Percentiles rank a stretch among this genome's conserved stretches.
These are phyloP conservation scores for Epinephelus moara DNA, from an alignment of 2,113 vertebrate species.

Conservation along the genomic window DNA sequence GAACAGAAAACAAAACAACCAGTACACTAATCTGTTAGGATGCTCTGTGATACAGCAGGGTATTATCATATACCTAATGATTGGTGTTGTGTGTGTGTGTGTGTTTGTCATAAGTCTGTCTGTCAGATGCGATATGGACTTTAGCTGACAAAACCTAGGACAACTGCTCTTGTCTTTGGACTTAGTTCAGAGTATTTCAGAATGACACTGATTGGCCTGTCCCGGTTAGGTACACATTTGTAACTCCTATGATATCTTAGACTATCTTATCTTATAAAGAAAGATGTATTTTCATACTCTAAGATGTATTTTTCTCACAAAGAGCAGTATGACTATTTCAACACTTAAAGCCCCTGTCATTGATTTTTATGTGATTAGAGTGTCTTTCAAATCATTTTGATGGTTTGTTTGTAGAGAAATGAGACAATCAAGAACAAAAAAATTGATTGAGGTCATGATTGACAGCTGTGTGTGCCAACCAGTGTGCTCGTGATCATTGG, in stretches of 20 bases:
- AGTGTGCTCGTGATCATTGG: no score
- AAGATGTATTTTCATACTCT: neutral
- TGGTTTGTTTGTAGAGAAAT: no score
- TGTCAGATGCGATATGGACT: slow-evolving; percentile 7
- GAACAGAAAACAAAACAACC: slow-evolving; percentile 41
- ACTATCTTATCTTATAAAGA: neutral
- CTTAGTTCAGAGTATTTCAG: neutral
- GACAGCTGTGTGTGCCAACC: no score
- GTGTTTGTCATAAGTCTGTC: neutral
- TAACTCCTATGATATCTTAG: neutral
- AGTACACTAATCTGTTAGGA: slow-evolving; percentile 27
- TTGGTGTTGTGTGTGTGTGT: neutral
- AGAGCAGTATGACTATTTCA: no score
- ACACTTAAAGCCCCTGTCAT: neutral
- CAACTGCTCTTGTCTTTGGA: neutral
- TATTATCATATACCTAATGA: neutral
- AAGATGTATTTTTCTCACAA: neutral
- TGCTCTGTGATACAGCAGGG: slow-evolving; percentile 5
- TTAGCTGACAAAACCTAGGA: neutral
- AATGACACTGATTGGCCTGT: neutral
- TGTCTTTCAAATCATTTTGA: neutral
- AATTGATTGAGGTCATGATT: no score
- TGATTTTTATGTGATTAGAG: neutral
- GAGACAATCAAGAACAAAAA: no score
- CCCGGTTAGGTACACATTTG: neutral